phyloP scores from a whole-genome alignment of 2,888 invertebrate species.

The Trichopoda pennipes region DNA sequence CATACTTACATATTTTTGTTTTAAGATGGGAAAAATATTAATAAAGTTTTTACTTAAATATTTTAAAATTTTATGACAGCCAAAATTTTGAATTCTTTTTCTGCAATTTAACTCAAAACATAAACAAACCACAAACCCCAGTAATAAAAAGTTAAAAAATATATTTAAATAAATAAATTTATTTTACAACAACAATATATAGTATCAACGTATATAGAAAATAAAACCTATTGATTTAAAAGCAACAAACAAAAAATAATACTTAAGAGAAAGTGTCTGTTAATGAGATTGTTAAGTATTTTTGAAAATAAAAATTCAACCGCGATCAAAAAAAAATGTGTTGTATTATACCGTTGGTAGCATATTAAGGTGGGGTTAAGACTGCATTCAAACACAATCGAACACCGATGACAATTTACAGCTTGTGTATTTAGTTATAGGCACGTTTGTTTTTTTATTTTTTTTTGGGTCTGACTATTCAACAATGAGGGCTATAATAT shows the following conservation, averaged over 20 bases:
- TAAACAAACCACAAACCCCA: too few relatives aligned
- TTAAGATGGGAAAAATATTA: too few relatives aligned
- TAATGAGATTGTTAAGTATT: slow-evolving; percentile 10
- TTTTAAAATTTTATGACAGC: too few relatives aligned
- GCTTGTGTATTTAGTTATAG: slow-evolving; percentile 45
- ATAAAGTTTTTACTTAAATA: too few relatives aligned
- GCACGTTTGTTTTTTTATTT: slow-evolving; percentile 51
- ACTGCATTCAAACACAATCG: slow-evolving; percentile 25
- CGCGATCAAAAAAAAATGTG: slow-evolving; percentile 9
- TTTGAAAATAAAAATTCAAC: slow-evolving; percentile 29
- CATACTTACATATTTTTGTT: too few relatives aligned
- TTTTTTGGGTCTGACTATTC: slow-evolving; percentile 11
- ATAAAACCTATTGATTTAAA: slow-evolving; percentile 27
- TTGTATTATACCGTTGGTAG: slow-evolving; percentile 29
- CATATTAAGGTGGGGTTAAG: slow-evolving; percentile 59
- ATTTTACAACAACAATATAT: background rate
- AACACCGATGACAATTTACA: slow-evolving; percentile 52
- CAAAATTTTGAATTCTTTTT: too few relatives aligned
- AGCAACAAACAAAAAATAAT: slow-evolving; percentile 24
- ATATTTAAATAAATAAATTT: too few relatives aligned
- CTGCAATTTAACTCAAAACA: too few relatives aligned
- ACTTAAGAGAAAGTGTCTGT: slow-evolving; percentile 63
- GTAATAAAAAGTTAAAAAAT: too few relatives aligned
- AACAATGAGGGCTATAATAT: slow-evolving; percentile 48
- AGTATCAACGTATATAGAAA: slow-evolving; percentile 7